Base-by-base conservation (phyloP, 2,797 vertebrate genomes). In the Rhadinocentrus ornatus region DNA sequence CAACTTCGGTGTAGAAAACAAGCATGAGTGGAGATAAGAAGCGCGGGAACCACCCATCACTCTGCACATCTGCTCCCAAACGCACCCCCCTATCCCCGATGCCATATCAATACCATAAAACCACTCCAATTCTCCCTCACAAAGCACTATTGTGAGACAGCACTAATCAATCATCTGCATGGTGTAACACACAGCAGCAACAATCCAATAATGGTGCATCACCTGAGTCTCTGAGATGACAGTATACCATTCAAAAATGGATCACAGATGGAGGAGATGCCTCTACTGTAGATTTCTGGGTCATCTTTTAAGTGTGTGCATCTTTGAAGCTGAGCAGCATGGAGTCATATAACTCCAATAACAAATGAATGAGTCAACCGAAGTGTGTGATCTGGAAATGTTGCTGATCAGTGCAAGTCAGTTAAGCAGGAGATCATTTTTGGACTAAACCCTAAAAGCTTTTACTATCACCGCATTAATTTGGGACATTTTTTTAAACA, bases 121-220 rank as follows among this genome's bases (percentile, higher is more conserved):
- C 26, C 60, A 20, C 54, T 13, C 41, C 0, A 1, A 41, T 69
- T 69, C 66, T 67, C 54, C 58, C 67, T 66, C 69, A 22, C 46
- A 16, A 0, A 41, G 62, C 71, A n/a, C 66, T 34, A 22, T 56
- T 71, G 73, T 57, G 82, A 71, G 16, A 48, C 68, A 48, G 2
- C 9, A 11, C 35, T 76, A 15, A 81, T 87, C 86, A 82, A 80
- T 87, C 90, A 85, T 63, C 66, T 1, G 15, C 37, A 13, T 26
- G 74, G 79, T 59, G 71, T 58, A 77, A 70, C 66, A 52, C 66
- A 52, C 74, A 37, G 72, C 70, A 56, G 77, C 67, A 68, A 75
- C 78, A 55, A 83, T 82, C 88, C 85, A 88, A 87, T 89, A 82
- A 88, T 29, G 55, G 66, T 78, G 84, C 78, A 78, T 90, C 87